Evolutionary conservation across 2,113 vertebrate genomes (phyloP).

Genomic region (Glaucomys volans): DNA sequence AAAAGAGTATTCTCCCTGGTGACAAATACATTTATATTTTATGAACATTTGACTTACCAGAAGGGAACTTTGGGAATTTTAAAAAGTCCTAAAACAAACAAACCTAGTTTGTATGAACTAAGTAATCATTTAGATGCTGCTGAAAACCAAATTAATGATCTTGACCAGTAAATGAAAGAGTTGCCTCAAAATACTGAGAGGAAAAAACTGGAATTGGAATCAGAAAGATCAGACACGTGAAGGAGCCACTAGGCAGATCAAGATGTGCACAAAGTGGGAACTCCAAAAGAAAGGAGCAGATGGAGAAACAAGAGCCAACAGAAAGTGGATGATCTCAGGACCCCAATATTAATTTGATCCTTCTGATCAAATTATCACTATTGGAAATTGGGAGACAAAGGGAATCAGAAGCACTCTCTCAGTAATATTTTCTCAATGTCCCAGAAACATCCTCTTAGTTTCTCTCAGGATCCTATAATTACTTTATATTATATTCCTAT

Average conservation of each 20-base stretch:
- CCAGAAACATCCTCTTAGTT: neutral
- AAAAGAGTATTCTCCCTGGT: neutral
- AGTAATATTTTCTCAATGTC: neutral
- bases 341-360: neutral
- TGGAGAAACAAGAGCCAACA: neutral
- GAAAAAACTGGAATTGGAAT: neutral
- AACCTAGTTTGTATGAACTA: neutral
- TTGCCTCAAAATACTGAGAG: neutral
- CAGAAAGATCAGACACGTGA: neutral
- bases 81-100: conserved; percentile 32
- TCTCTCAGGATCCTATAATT: neutral
- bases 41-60: neutral
- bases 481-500: neutral
- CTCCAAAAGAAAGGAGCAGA: neutral
- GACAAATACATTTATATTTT: neutral
- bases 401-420: neutral
- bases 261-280: neutral
- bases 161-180: neutral
- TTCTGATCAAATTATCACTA: neutral
- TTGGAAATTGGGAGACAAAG: neutral
- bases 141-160: neutral
- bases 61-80: conserved; percentile 12
- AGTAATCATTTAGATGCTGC: neutral
- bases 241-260: neutral
- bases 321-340: neutral